Conservation (phyloP, 2,113 vertebrate species). For the Enhydra lutris region DNA sequence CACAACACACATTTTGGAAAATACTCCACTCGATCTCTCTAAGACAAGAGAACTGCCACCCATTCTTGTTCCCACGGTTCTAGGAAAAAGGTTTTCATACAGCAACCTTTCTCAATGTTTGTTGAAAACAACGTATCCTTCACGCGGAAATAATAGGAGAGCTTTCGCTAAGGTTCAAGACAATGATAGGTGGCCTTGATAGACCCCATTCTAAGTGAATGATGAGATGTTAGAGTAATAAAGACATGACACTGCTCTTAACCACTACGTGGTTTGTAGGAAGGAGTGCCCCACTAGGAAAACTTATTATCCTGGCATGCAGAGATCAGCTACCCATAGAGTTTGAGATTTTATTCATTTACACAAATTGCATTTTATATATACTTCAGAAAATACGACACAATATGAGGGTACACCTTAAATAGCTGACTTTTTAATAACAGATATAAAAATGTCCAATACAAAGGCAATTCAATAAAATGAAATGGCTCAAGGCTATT, state of each 20-base stretch:
- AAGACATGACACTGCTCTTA: background rate
- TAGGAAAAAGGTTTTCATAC: background rate
- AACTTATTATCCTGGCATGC: background rate
- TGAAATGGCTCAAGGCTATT: conserved; percentile 33
- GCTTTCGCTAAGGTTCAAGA: conserved; percentile 10
- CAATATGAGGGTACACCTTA: conserved; percentile 21
- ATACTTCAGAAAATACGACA: conserved; percentile 59
- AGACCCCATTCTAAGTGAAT: conserved; percentile 49
- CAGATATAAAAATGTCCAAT: conserved; percentile 58
- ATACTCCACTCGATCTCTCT: background rate
- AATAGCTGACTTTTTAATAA: conserved; percentile 2
- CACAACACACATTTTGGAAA: background rate
- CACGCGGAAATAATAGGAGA: background rate
- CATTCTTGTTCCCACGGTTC: background rate
- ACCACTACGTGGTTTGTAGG: background rate
- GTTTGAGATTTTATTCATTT: conserved; percentile 49
- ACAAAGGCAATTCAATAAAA: conserved; percentile 48
- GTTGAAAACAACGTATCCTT: conserved; percentile 19
- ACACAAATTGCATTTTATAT: conserved; percentile 41
- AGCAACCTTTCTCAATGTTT: background rate
- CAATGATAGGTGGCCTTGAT: background rate
- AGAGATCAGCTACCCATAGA: background rate
- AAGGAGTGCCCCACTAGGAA: background rate
- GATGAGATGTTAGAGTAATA: background rate
- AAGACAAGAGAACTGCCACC: background rate